phyloP scores from a whole-genome alignment of 2,113 vertebrate species.

The Junco hyemalis region DNA sequence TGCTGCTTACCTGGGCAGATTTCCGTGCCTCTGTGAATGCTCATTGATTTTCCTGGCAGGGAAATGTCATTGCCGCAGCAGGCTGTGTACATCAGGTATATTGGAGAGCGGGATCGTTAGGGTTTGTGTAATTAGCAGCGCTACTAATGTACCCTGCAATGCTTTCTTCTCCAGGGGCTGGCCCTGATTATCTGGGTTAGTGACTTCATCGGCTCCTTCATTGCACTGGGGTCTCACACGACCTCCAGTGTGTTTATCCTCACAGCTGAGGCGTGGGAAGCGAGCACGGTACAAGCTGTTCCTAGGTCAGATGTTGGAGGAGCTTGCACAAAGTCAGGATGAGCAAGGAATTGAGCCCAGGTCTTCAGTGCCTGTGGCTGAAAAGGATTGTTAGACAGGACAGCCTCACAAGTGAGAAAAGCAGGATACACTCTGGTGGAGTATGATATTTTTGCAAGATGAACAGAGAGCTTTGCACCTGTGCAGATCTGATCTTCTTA shows the following conservation, averaged over 20 bases:
- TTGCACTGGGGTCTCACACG: background rate
- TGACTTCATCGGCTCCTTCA: background rate
- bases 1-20: conserved; percentile 16
- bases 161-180: background rate
- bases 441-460: background rate
- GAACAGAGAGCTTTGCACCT: background rate
- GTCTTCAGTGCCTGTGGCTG: background rate
- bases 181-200: background rate
- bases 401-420: background rate
- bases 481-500: background rate
- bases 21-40: background rate
- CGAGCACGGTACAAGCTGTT: rapidly evolving
- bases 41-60: background rate
- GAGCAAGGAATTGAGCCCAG: background rate
- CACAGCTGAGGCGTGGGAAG: background rate
- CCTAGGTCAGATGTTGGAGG: background rate
- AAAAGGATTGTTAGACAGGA: background rate
- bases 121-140: background rate
- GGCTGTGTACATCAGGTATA: background rate
- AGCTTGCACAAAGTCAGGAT: background rate
- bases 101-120: background rate
- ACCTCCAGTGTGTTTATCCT: background rate
- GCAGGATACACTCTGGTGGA: background rate
- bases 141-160: background rate
- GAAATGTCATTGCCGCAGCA: background rate